Base-by-base conservation (phyloP, 2,888 invertebrate species). In the Caenorhabditis sinica region DNA sequence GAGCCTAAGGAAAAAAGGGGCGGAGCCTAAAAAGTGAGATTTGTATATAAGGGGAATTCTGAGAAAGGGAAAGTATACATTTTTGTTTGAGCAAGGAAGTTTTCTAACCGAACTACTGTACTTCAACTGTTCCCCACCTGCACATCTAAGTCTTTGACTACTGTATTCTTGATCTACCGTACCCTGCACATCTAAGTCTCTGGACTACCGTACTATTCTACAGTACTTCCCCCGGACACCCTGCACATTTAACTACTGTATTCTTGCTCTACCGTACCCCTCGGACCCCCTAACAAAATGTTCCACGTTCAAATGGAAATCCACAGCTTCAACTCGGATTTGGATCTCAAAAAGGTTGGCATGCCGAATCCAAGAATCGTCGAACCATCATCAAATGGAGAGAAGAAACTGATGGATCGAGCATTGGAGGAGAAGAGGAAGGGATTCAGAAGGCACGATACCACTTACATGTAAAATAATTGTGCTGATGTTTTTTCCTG, bases 251-350 rank as follows among this genome's bases (percentile, higher is more conserved):
- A n/a, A n/a, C 36, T 36, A 36, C 36, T 11, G 36, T 36, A 36
- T 36, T 36, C 36, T 11, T 8, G 11, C 36, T 36, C 36, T 36
- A 36, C 36, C 5, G 36, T 49, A 49, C 49, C 15, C 23, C 56
- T 23, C n/a, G n/a, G n/a, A n/a, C n/a, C n/a, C n/a, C n/a, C 4
- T 11, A 8, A 36, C 36, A 66, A n/a, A 51, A 69, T 69, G 69
- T 69, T 69, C 56, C 69, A 69, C 69, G 69, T 69, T 33, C 49
- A 51, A 56, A 69, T 69, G 69, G 69, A 69, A 56, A 56, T 69
- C 33, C 53, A 69, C 56, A 69, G 69, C 23, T 69, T 56, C 69
- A 69, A 69, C 40, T 69, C 69, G 20, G 69, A 69, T 13, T 25
- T 69, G 56, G 56, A 69, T 23, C 30, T 69, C 13, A 69, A 69